phyloP scores from a whole-genome alignment of 2,797 vertebrate species.

The Phrynocephalus vlangalii region DNA sequence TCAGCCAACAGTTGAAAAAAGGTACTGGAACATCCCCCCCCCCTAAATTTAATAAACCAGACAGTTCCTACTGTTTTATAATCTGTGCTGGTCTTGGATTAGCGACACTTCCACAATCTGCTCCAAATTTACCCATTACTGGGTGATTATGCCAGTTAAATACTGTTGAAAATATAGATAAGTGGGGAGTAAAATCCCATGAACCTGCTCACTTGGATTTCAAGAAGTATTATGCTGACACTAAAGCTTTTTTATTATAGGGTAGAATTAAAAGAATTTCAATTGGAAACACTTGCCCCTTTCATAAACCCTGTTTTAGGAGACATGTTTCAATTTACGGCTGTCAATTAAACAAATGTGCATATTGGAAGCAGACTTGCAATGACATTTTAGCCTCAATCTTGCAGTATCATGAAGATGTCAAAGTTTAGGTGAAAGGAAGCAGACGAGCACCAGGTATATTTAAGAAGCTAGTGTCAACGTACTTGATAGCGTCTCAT shows the following conservation, averaged over 20 bases:
- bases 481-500: slow-evolving; percentile 94
- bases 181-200: neutral
- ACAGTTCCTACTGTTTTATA: no score
- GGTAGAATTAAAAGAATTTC: neutral
- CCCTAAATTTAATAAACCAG: neutral
- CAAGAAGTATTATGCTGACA: neutral
- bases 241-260: neutral
- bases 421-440: accelerated
- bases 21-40: neutral
- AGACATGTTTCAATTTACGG: neutral
- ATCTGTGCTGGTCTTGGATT: neutral
- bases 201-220: neutral
- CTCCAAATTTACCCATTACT: neutral
- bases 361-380: neutral
- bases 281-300: neutral
- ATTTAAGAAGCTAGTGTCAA: neutral
- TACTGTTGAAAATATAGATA: neutral
- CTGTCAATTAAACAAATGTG: neutral
- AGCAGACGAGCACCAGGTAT: neutral
- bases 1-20: neutral
- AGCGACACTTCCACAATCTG: neutral
- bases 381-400: neutral
- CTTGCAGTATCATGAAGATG: neutral
- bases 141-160: neutral
- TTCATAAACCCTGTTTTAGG: neutral